These are phyloP conservation scores for Sitta europaea DNA, from an alignment of 2,113 vertebrate species.

Conservation along the genomic window DNA sequence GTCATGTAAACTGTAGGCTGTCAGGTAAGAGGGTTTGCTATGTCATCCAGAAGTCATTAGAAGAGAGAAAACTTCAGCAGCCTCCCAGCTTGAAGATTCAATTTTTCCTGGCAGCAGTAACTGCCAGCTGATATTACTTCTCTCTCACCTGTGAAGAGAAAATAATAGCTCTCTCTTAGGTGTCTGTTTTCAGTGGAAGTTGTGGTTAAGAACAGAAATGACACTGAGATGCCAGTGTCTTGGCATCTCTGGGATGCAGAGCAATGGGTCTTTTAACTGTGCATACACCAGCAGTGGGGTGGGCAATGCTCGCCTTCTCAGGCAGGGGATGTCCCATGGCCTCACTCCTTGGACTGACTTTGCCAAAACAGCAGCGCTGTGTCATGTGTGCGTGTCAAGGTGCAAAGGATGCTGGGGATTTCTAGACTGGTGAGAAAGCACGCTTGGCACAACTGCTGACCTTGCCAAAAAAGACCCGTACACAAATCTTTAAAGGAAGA, in stretches of 20 bases:
- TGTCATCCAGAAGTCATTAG: neutral
- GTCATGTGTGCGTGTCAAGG: neutral
- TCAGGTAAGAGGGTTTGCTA: neutral
- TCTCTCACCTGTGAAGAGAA: neutral
- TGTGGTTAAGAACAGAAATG: neutral
- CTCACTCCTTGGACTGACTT: neutral
- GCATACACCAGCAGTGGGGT: neutral
- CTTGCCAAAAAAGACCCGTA: neutral
- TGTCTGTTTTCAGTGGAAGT: neutral
- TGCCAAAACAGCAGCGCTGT: neutral
- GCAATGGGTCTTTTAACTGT: neutral
- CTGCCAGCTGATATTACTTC: neutral
- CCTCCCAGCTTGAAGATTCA: neutral
- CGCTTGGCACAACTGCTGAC: neutral
- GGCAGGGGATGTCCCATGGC: fast-evolving
- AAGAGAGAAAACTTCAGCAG: neutral
- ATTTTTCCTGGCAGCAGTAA: neutral
- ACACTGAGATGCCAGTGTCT: neutral
- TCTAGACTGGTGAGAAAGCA: neutral
- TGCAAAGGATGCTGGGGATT: neutral
- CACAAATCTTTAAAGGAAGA: neutral
- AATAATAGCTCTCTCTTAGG: neutral
- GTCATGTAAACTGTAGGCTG: neutral
- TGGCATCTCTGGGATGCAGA: neutral
- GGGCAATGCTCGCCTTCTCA: neutral